These are phyloP conservation scores for Orchesella flavescens DNA, from an alignment of 2,888 invertebrate genomes.

Conservation along the genomic window DNA sequence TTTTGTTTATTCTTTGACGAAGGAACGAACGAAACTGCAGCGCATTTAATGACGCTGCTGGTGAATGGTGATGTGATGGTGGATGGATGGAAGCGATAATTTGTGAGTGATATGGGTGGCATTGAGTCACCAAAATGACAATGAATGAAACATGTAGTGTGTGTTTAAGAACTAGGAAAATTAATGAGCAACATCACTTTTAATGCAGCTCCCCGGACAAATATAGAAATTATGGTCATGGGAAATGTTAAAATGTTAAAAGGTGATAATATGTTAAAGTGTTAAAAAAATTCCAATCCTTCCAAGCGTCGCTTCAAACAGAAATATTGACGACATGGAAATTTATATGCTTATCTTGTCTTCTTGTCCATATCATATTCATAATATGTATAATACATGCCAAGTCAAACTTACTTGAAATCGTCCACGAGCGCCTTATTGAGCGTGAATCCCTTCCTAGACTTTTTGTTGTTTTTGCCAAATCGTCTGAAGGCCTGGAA, in stretches of 20 bases:
- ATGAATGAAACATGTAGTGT: slow-evolving; percentile 26
- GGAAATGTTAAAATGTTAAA: slow-evolving; percentile 37
- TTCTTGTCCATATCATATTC: background rate
- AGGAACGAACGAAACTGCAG: too few relatives aligned
- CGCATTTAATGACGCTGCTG: too few relatives aligned
- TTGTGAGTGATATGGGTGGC: slow-evolving; percentile 8
- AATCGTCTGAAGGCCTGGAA: slow-evolving; percentile 64
- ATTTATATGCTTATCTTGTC: too few relatives aligned
- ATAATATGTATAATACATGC: background rate
- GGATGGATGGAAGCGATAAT: too few relatives aligned
- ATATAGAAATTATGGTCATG: slow-evolving; percentile 43
- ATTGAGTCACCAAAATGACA: slow-evolving; percentile 43
- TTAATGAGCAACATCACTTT: slow-evolving; percentile 19
- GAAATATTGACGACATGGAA: too few relatives aligned
- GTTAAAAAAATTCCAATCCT: slow-evolving; percentile 20
- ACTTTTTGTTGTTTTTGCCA: slow-evolving; percentile 64
- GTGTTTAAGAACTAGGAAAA: slow-evolving; percentile 14
- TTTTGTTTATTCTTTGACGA: too few relatives aligned
- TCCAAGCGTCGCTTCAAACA: too few relatives aligned
- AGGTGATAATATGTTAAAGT: slow-evolving; percentile 40
- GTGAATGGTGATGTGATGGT: too few relatives aligned
- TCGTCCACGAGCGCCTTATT: slow-evolving; percentile 70
- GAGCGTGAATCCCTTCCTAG: slow-evolving; percentile 67
- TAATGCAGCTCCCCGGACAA: slow-evolving; percentile 37
- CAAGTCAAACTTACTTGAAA: slow-evolving; percentile 67